Conservation (phyloP, 2,113 vertebrate genomes). For the Neodontobutis hainanensis region DNA sequence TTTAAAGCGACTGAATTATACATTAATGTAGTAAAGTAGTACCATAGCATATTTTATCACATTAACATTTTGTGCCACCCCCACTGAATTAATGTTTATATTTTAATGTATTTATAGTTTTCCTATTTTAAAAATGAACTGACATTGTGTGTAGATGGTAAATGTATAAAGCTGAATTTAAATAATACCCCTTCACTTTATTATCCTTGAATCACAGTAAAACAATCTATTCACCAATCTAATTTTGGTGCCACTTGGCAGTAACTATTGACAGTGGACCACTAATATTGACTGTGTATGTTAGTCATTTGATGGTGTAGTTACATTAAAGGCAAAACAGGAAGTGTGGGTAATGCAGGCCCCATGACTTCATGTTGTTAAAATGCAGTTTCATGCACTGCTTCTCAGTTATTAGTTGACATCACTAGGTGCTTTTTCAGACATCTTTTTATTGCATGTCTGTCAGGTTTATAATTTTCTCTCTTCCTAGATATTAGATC, state of each 20-base stretch:
- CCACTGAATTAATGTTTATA: no score
- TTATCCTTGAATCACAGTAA: background rate
- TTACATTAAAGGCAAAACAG: conserved; percentile 12
- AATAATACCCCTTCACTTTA: no score
- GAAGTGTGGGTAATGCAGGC: background rate
- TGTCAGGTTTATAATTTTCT: conserved; percentile 28
- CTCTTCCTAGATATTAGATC: conserved; percentile 20
- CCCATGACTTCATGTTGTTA: conserved; percentile 27
- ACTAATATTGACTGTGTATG: background rate
- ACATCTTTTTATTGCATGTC: conserved; percentile 23
- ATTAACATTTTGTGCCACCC: no score
- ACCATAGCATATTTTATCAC: no score
- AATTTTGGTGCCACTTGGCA: background rate
- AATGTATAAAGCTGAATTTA: no score
- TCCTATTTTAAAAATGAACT: no score
- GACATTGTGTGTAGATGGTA: no score
- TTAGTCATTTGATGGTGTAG: conserved; percentile 8
- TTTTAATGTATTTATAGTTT: no score
- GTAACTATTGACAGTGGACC: conserved; percentile 20
- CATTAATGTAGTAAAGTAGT: no score
- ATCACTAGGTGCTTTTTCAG: conserved; percentile 32
- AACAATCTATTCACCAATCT: background rate
- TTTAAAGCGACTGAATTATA: no score
- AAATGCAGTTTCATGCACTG: conserved; percentile 4
- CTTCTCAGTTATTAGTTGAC: conserved; percentile 46